Evolutionary conservation across 2,888 invertebrate species (phyloP), one percentile per base, ranked within the genome.

Genomic region (Drosophila austrosaltans): DNA sequence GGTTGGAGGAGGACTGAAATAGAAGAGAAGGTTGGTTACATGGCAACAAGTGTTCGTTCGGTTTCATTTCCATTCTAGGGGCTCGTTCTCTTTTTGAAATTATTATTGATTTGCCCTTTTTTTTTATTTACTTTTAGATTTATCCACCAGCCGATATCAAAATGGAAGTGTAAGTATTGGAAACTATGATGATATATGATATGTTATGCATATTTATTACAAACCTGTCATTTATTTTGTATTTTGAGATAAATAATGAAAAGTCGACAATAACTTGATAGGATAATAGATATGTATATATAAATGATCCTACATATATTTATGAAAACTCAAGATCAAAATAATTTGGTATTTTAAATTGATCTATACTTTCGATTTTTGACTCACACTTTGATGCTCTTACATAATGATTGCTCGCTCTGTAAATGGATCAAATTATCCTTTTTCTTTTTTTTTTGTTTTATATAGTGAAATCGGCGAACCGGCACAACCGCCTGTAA

Each of bases 121-220:
- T 44, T 42, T 71, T 66, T 71, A 7, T 73, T 74, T 75, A 30
- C 58, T 80, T 77, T 6, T 68, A 89, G 81, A 76, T 75, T 54
- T 72, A 59, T 61, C 73, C 61, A 16, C 75, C 75, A 39, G 53
- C 73, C 32, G 79, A 86, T 40, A 75, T 78, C 56, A 85, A 83
- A 63, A 90, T 89, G 90, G 90, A 89, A 63, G 77, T 89, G 90
- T 89, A 77, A 89, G 90, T 85, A 71, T 59, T 12, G n/a, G 10
- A 53, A 28, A 22, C 16, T 20, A 3, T 36, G 22, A 57, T 58
- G 8, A 53, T 3, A 22, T 25, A 12, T 36, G 6, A 39, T 39
- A 36, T 5, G 10, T 16, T 28, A 12, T 39, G 2, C 16, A 40
- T 39, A 36, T 6, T 20, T 30, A 36, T 8, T 53, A 63, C 16